Base-by-base conservation (phyloP, 2,797 vertebrate species). In the Lagodon rhomboides region DNA sequence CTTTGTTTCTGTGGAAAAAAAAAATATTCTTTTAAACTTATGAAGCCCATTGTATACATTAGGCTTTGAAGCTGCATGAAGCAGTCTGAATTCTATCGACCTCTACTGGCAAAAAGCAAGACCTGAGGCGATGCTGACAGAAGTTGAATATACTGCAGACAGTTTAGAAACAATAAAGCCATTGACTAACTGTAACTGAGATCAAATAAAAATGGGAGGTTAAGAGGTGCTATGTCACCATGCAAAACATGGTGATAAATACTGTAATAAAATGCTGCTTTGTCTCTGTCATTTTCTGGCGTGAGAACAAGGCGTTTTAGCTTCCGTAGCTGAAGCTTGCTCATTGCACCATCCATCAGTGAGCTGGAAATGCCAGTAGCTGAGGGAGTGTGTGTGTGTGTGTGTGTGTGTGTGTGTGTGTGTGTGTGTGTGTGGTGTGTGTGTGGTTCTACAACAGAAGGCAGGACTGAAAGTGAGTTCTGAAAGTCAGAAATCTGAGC, bases 331-430 rank as follows among this genome's bases (percentile, higher is more conserved):
- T 73, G 73, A 61, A 80, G 61, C 65, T 54, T 65, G 38, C 13
- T 85, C 66, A 61, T 44, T 58, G 69, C 73, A 27, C 68, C 85
- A 83, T 89, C 84, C 77, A 84, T 86, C 68, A 80, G 64, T 47
- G 30, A 56, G 50, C 58, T 66, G 64, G 54, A 83, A 77, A 83
- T 79, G 83, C 70, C 80, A 85, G 75, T 7, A 53, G 53, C 44
- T 43, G 53, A 4, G 12, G 30, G 44, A 71, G 41, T 11, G 56
- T 17, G 15, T 38, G 38, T 11, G 38, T 38, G 30, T 25, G 49
- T 4, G 17, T 44, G 23, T 3, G 23, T 22, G 22, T 68, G 12
- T 20, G 44, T 3, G 44, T 3, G 5, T 7, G 46, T 7, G 46
- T 8, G 20, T 8, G 20, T n/a, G 20, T 3, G 53, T 34, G 23